Evolutionary conservation across 2,797 vertebrate species (phyloP), one percentile per base, ranked within the genome.

Genomic region (Periophthalmus magnuspinnatus): DNA sequence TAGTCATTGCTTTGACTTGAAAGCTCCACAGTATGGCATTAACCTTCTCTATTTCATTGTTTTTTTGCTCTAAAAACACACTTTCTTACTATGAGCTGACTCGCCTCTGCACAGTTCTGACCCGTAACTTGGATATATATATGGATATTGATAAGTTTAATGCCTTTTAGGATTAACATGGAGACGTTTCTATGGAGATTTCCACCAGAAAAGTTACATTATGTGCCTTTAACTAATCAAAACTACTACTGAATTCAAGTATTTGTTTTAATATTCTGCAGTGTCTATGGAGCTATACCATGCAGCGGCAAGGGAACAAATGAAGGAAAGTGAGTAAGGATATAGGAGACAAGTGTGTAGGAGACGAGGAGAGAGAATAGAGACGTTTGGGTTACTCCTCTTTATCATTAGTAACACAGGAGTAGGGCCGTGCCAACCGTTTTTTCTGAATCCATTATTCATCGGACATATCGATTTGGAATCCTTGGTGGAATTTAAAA

Each of bases 261-360:
- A 10, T 38, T 38, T 36, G 38, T 38, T 2, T 38, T 1, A 2
- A 38, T 4, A 19, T 48, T 50, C 1, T 50, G 6, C 48, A 2
- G 17, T 6, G 48, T n/a, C 14, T 5, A 50, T 5, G 16, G 17
- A 50, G 47, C 47, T 48, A 1, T 19, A 50, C 6, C 48, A 14
- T 19, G 47, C 79, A 81, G 79, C 36, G 77, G 84, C 86, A 88
- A 85, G 67, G 67, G 45, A 22, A 22, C 3, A 2, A 24, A 55
- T 55, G 52, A 22, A 55, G 24, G 28, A 32, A 17, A 56, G 54
- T 55, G 52, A 33, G 47, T n/a, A 63, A 72, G 52, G 60, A 59
- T 58, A 28, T 32, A 58, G 32, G 28, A 67, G 59, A 55, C 24
- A 56, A 59, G 41, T 64, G 67, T 52, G 33, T 38, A 60, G 74